Conservation (phyloP, 2,797 vertebrate species). For the Sitta carolinensis region DNA sequence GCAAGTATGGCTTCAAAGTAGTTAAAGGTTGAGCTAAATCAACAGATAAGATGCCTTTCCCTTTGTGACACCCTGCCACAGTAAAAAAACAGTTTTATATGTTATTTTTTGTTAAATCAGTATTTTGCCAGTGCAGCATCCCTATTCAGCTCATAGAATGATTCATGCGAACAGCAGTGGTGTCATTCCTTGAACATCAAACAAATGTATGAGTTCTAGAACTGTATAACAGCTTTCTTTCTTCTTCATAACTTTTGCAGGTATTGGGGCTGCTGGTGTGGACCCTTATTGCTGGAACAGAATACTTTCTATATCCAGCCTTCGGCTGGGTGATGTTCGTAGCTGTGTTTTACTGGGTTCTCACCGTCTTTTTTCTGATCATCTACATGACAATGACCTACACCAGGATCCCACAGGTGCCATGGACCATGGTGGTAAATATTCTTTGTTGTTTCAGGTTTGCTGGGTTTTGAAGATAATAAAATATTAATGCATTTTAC, state of each 20-base stretch:
- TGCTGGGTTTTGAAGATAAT: background rate
- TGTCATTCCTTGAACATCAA: background rate
- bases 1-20: background rate
- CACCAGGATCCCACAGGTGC: conserved; percentile 84
- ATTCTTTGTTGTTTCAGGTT: background rate
- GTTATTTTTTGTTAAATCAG: background rate
- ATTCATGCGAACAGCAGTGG: background rate
- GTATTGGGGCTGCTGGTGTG: conserved; percentile 89
- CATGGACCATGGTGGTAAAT: conserved; percentile 88
- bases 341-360: conserved; percentile 87
- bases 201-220: background rate
- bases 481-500: background rate
- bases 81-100: background rate
- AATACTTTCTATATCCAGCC: conserved; percentile 84
- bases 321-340: conserved; percentile 93
- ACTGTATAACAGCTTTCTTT: background rate
- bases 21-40: background rate
- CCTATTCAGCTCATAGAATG: background rate
- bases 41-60: background rate
- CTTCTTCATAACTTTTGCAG: conserved; percentile 66
- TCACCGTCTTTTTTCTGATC: conserved; percentile 86
- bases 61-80: background rate
- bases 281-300: conserved; percentile 89
- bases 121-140: background rate
- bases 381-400: conserved; percentile 87